A percentile compares a stretch with the other conserved stretches of the same genome.
Conservation (phyloP, 2,797 vertebrate genomes). For the Sebastes alutus region DNA sequence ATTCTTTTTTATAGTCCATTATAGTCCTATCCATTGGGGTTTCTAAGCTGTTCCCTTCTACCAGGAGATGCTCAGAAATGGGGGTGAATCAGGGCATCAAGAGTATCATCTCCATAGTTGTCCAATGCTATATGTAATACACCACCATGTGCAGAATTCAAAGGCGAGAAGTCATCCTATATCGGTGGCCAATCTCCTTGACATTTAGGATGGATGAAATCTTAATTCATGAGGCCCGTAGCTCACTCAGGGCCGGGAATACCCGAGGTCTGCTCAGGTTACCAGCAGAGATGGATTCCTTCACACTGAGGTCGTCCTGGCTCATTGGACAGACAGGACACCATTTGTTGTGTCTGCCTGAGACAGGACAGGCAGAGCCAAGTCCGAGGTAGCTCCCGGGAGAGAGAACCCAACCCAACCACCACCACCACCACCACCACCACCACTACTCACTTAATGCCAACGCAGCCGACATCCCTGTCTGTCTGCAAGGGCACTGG, state of each 20-base stretch:
- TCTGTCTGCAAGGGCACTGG: slow-evolving; percentile 56
- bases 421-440: background rate
- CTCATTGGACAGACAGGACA: slow-evolving; percentile 24
- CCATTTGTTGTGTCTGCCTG: slow-evolving; percentile 42
- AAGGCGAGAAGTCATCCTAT: background rate
- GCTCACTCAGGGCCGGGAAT: slow-evolving; percentile 9
- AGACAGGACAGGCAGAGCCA: slow-evolving; percentile 20
- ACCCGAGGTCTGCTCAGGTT: slow-evolving; percentile 49
- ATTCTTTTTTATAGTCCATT: too few relatives aligned
- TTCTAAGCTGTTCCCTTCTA: too few relatives aligned
- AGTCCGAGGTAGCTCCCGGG: slow-evolving; percentile 23
- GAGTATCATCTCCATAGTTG: background rate
- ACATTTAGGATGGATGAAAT: slow-evolving; percentile 49
- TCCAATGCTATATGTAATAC: background rate
- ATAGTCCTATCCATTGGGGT: too few relatives aligned
- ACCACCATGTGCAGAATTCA: background rate
- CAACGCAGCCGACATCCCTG: slow-evolving; percentile 43
- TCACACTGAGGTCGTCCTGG: slow-evolving; percentile 30
- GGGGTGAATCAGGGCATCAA: background rate
- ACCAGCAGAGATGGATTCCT: slow-evolving; percentile 49
- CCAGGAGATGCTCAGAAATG: background rate
- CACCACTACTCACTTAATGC: slow-evolving; percentile 11
- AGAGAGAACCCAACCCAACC: slow-evolving; percentile 1
- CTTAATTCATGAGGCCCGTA: slow-evolving; percentile 18
- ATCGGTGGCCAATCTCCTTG: slow-evolving; percentile 22